These are phyloP conservation scores for Anguilla obscura DNA, from an alignment of 2,797 vertebrate species.

Conservation along the genomic window DNA sequence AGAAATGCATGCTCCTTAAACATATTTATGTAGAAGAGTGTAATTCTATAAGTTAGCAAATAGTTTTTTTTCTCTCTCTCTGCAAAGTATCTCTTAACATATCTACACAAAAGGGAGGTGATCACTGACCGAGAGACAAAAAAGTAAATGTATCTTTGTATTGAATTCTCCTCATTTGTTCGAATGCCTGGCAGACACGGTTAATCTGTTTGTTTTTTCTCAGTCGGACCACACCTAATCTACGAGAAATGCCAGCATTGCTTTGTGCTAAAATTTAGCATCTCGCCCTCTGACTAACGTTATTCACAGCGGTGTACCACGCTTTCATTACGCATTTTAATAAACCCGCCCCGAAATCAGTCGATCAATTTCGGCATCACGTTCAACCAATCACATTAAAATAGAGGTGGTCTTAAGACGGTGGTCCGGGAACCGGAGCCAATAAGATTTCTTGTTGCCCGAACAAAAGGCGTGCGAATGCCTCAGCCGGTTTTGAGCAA, in stretches of 20 bases:
- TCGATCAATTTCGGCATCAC: conserved; percentile 77
- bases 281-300: conserved; percentile 15
- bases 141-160: background rate
- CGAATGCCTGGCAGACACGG: background rate
- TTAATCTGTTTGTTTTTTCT: conserved; percentile 8
- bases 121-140: background rate
- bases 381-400: conserved; percentile 66
- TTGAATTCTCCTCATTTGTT: background rate
- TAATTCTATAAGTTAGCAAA: background rate
- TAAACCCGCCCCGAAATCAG: conserved; percentile 77
- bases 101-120: background rate
- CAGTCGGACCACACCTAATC: conserved; percentile 2
- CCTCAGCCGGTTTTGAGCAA: conserved; percentile 51
- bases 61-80: background rate
- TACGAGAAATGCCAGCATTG: background rate
- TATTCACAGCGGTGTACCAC: conserved; percentile 20
- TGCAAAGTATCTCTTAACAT: background rate
- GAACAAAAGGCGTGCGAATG: conserved; percentile 62
- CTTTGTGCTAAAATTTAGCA: conserved; percentile 15
- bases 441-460: conserved; percentile 56
- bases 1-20: background rate
- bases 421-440: conserved; percentile 74
- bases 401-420: conserved; percentile 61
- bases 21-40: background rate
- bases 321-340: conserved; percentile 61